Evolutionary conservation across 1,140 invertebrate genomes (phyloP), one percentile per base, ranked within the genome.

Genomic region (Vollenhovia emeryi): DNA sequence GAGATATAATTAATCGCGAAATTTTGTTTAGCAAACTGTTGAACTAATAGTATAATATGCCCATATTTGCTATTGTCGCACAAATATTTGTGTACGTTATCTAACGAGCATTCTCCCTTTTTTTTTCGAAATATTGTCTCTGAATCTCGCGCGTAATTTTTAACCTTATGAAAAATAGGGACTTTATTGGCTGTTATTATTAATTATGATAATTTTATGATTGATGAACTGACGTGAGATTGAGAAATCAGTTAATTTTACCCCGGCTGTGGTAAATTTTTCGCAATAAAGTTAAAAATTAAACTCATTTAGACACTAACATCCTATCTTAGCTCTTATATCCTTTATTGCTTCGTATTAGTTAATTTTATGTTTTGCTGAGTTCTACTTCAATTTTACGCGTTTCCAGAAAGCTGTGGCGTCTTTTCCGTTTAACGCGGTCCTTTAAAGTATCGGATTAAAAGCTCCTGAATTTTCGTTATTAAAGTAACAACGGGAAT

Each of bases 401-500:
- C n/a, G 15, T 33, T 27, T 30, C 13, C 33, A 80, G 5, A 82
- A 36, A 82, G 24, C n/a, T 68, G 30, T 21, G 11, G n/a, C 0
- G 57, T 57, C 13, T 71, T 59, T 43, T 59, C 21, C 7, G 30
- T 57, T 55, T 30, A 30, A 57, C 11, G 3, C 7, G 52, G 0
- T 71, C 18, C 8, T 30, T 33, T 13, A 57, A 57, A 36, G 45
- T 36, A 55, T n/a, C 1, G 11, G 43, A 48, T 45, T 6, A 11
- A 52, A 52, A 79, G 24, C 40, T 69, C 24, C 45, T 73, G 30
- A 57, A 73, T 15, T 82, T 30, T n/a, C 18, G 4, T 55, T 55
- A 80, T 73, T 73, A 57, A 71, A 50, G 36, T 59, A 57, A 80
- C 55, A 57, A 71, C 50, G 18, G 3, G 27, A 45, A 57, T n/a